A percentile compares a stretch with the other conserved stretches of the same genome.
phyloP scores from a whole-genome alignment of 2,888 invertebrate species.

The Cheilosia pagana region DNA sequence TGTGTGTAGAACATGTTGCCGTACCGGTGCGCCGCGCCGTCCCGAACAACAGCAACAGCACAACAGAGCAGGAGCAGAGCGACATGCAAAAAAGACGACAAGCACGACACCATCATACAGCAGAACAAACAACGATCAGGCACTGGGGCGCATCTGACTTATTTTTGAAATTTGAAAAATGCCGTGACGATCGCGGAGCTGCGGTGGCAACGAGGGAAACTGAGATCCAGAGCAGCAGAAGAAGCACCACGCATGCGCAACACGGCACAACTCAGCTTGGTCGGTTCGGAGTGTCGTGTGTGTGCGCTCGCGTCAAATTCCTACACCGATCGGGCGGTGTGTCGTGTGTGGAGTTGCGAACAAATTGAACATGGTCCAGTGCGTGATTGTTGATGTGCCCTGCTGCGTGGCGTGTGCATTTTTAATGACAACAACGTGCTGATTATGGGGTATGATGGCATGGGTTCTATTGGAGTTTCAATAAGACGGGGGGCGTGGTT shows the following conservation, averaged over 20 bases:
- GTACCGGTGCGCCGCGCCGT: constrained; percentile 16
- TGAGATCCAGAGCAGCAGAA: background rate
- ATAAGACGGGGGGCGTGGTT: no score
- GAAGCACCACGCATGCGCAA: constrained; percentile 39
- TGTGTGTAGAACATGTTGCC: constrained; percentile 54
- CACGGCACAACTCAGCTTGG: background rate
- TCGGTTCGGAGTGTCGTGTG: constrained; percentile 14
- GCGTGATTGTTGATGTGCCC: constrained; percentile 29
- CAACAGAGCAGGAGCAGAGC: background rate
- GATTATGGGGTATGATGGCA: constrained; percentile 21
- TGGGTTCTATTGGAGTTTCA: background rate
- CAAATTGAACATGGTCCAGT: constrained; percentile 60
- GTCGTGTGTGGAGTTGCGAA: constrained; percentile 19
- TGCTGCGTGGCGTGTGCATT: constrained; percentile 8
- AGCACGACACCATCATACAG: background rate
- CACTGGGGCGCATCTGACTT: constrained; percentile 16
- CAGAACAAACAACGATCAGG: constrained; percentile 38
- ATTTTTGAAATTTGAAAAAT: constrained; percentile 64
- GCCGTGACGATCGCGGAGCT: background rate
- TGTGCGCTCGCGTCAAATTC: constrained; percentile 39
- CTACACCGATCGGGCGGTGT: background rate
- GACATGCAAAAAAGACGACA: constrained; percentile 31
- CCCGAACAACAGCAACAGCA: constrained; percentile 24
- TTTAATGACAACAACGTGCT: constrained; percentile 16
- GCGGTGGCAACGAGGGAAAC: no score